A percentile compares a stretch with the other conserved stretches of the same genome.
phyloP scores from a whole-genome alignment of 2,888 invertebrate species.

The Nesidiocoris tenuis region DNA sequence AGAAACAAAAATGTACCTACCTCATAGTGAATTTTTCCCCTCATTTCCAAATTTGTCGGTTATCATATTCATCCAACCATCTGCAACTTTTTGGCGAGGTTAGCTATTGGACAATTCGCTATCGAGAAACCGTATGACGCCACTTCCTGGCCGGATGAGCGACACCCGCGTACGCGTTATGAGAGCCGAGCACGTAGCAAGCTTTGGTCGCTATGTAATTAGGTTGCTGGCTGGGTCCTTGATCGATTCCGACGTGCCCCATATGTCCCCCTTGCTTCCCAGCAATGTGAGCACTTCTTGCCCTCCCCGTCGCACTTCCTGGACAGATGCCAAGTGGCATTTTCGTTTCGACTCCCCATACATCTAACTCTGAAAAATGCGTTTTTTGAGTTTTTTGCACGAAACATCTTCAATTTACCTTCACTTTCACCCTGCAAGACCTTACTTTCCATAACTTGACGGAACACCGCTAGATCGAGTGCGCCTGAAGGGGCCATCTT shows the following conservation, averaged over 20 bases:
- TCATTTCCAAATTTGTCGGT: too few species aligned
- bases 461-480: too few species aligned
- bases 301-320: background rate
- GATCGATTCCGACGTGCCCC: constrained; percentile 4
- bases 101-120: background rate
- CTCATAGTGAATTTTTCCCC: too few species aligned
- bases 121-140: background rate
- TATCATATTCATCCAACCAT: too few species aligned
- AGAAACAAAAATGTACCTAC: too few species aligned
- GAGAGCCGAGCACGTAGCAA: background rate
- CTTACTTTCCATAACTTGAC: too few species aligned
- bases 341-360: too few species aligned
- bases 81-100: background rate
- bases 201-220: constrained; percentile 21
- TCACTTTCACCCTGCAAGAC: too few species aligned
- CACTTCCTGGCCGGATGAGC: background rate
- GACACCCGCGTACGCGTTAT: background rate
- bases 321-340: background rate
- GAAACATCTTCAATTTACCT: too few species aligned
- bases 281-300: background rate
- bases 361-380: too few species aligned
- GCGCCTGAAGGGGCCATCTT: too few species aligned
- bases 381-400: too few species aligned
- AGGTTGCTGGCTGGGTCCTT: background rate
- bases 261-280: background rate